phyloP scores from a whole-genome alignment of 2,888 invertebrate species.

The Nowickia ferox region DNA sequence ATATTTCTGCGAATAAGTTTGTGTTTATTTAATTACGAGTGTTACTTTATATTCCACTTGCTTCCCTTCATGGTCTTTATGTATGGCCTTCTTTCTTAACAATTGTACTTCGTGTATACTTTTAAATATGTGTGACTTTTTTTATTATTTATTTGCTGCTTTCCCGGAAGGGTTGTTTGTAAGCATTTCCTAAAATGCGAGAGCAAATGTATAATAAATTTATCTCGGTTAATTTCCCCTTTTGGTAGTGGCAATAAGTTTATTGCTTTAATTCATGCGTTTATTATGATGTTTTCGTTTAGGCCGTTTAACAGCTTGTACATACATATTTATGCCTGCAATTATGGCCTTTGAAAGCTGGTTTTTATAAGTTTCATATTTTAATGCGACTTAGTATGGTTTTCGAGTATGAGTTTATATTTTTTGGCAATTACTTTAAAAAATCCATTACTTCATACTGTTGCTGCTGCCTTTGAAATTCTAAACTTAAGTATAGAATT shows the following conservation, averaged over 20 bases:
- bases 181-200: slow-evolving; percentile 17
- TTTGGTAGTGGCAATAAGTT: slow-evolving; percentile 37
- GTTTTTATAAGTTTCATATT: slow-evolving; percentile 25
- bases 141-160: slow-evolving; percentile 61
- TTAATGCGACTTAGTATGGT: neutral
- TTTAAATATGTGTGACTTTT: slow-evolving; percentile 48
- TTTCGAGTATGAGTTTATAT: slow-evolving; percentile 30
- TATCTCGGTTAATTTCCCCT: slow-evolving; percentile 26
- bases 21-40: slow-evolving; percentile 58
- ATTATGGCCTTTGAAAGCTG: slow-evolving; percentile 57
- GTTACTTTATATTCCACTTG: slow-evolving; percentile 46
- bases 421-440: slow-evolving; percentile 78
- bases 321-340: neutral
- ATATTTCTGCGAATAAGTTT: slow-evolving; percentile 24
- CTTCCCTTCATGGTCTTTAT: slow-evolving; percentile 38
- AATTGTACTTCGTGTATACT: slow-evolving; percentile 41
- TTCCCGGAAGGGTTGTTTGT: slow-evolving; percentile 66
- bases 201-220: slow-evolving; percentile 32
- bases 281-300: slow-evolving; percentile 41
- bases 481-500: slow-evolving; percentile 15
- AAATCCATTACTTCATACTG: slow-evolving; percentile 78
- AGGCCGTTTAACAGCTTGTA: slow-evolving; percentile 58
- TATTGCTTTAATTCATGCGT: slow-evolving; percentile 56
- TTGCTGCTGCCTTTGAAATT: slow-evolving; percentile 4
- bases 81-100: slow-evolving; percentile 51